phyloP scores from a whole-genome alignment of 2,113 vertebrate species.

The Brachyistius frenatus region DNA sequence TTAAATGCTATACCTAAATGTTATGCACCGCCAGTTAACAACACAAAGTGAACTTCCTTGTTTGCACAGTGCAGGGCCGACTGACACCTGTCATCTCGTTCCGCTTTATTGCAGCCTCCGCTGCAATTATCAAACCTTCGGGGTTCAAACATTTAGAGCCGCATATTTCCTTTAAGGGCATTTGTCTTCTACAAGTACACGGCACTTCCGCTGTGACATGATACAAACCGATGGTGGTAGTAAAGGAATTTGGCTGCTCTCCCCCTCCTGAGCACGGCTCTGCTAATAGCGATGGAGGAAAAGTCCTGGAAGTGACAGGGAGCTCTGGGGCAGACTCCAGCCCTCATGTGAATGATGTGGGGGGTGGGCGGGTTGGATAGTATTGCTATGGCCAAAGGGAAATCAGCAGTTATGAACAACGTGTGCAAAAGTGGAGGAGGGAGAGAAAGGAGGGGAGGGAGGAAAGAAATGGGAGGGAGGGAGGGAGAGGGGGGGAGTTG shows the following conservation, averaged over 20 bases:
- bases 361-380: slow-evolving; percentile 71
- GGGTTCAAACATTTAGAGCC: neutral
- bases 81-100: slow-evolving; percentile 70
- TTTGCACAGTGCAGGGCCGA: slow-evolving; percentile 33
- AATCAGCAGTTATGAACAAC: slow-evolving; percentile 84
- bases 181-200: neutral
- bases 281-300: slow-evolving; percentile 43
- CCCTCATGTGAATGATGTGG: slow-evolving; percentile 68
- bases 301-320: slow-evolving; percentile 66
- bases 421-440: slow-evolving; percentile 82
- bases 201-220: neutral
- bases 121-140: neutral
- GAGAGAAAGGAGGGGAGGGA: slow-evolving; percentile 64
- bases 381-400: slow-evolving; percentile 78
- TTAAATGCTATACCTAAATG: neutral
- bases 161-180: neutral
- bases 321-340: slow-evolving; percentile 62
- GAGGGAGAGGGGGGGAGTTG: slow-evolving; percentile 76
- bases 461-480: slow-evolving; percentile 55
- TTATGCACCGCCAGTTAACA: neutral
- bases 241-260: slow-evolving; percentile 55
- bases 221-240: slow-evolving; percentile 33
- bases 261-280: neutral
- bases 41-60: slow-evolving; percentile 3
- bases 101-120: neutral